Base-by-base conservation (phyloP, 2,113 vertebrate species). In the Sylvilagus bachmani region DNA sequence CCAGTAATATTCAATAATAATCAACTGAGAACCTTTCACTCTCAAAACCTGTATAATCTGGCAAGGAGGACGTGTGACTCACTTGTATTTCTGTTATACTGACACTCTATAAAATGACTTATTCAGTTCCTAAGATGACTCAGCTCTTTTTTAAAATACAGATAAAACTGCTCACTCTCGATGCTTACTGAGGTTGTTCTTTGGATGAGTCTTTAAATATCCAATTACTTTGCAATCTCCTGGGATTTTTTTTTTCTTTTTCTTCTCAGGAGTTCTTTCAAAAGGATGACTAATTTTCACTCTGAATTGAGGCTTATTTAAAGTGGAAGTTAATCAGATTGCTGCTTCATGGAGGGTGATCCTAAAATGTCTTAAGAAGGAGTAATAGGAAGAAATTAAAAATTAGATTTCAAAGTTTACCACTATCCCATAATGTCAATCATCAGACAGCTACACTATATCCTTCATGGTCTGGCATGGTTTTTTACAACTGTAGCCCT, bases 1-100 rank as follows among this genome's bases (percentile, higher is more conserved):
- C 58, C 90, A 36, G 9, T 53, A 96, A 95, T 61, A 89, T 95
- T 86, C 92, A 92, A 88, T 89, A 91, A 73, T 94, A 95, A 97
- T 90, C 74, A 93, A 90, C 17, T 71, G 4, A 82, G 38, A 21
- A 0, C 29, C 44, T 82, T 94, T 77, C 64, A 67, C 74, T 92
- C 36, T 77, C 29, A 66, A 89, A 93, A 94, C n/a, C 70, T 91
- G 71, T 62, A 62, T 78, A 89, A 86, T 12, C 62, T 95, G 93
- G 58, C 81, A 86, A 71, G 69, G 69, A 86, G 64, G 31, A 33
- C 81, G 75, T 86, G 44, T 90, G 64, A 44, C 51, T 79, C 5
- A 70, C 36, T 77, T 96, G 94, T n/a, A 62, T 86, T 91, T 95
- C 88, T 79, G 55, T 90, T 91, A 49, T 64, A 92, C 29, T 55